Percentiles rank a stretch among this genome's conserved stretches.
Evolutionary conservation across 2,113 vertebrate species (phyloP).

Genomic region (Lepisosteus oculatus): DNA sequence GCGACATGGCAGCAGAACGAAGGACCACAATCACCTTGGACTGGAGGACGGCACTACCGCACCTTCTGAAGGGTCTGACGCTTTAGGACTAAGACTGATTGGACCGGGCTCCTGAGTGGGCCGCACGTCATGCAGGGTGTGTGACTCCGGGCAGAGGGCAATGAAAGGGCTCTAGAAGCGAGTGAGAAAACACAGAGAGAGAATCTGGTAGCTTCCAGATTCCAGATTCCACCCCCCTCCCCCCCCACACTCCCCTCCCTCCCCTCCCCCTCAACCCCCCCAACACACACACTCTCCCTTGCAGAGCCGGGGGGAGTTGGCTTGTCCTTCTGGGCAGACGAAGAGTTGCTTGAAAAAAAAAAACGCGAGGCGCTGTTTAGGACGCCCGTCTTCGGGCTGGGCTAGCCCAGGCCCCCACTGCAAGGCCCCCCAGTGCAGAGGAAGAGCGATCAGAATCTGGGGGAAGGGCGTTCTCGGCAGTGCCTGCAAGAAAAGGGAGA

Average conservation of each 20-base stretch:
- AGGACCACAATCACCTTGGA: conserved; percentile 54
- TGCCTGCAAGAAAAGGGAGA: conserved; percentile 56
- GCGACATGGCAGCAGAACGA: conserved; percentile 57
- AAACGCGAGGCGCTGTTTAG: conserved; percentile 70
- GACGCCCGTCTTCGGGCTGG: conserved; percentile 75
- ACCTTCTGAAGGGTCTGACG: conserved; percentile 55
- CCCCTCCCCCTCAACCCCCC: conserved; percentile 32
- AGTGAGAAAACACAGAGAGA: conserved; percentile 62
- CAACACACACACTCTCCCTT: conserved; percentile 51
- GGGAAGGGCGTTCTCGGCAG: conserved; percentile 66
- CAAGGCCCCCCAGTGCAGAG: conserved; percentile 74
- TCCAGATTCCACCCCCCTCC: conserved; percentile 49
- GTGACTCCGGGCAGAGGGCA: conserved; percentile 51
- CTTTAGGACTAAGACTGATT: conserved; percentile 62
- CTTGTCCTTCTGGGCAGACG: conserved; percentile 71
- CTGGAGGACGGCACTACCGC: conserved; percentile 54
- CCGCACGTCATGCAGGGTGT: conserved; percentile 76
- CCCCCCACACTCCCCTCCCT: conserved; percentile 25
- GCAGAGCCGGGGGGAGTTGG: conserved; percentile 69
- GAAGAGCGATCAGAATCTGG: conserved; percentile 77
- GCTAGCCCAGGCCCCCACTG: conserved; percentile 64
- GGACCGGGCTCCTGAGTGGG: conserved; percentile 56
- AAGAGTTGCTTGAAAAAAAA: conserved; percentile 68
- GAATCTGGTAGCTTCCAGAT: conserved; percentile 58
- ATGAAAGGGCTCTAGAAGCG: conserved; percentile 62